Evolutionary conservation across 2,797 vertebrate genomes (phyloP).

Genomic region (Hydrophis major): DNA sequence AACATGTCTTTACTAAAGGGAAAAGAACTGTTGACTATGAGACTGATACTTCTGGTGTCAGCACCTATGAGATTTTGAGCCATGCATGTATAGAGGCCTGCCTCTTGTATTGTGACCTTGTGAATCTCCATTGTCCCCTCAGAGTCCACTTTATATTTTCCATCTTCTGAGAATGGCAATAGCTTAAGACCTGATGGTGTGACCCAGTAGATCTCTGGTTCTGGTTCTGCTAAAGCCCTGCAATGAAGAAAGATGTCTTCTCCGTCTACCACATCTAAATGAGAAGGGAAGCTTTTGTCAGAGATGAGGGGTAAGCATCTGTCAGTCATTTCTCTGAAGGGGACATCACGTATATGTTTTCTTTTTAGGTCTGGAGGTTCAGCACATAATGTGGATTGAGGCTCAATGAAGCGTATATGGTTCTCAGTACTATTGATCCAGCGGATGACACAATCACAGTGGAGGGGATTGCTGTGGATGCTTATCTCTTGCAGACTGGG

Average conservation of each 20-base stretch:
- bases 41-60: slow-evolving; percentile 84
- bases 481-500: slow-evolving; percentile 94
- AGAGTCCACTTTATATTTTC: slow-evolving; percentile 76
- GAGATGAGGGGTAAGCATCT: slow-evolving; percentile 92
- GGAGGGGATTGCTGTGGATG: slow-evolving; percentile 94
- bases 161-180: slow-evolving; percentile 57
- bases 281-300: slow-evolving; percentile 79
- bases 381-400: slow-evolving; percentile 89
- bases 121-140: slow-evolving; percentile 91
- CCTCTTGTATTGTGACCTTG: slow-evolving; percentile 74
- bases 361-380: slow-evolving; percentile 90
- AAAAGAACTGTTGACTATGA: slow-evolving; percentile 75
- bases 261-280: slow-evolving; percentile 72
- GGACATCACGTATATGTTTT: slow-evolving; percentile 84
- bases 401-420: slow-evolving; percentile 91
- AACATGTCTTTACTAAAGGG: slow-evolving; percentile 53
- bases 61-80: slow-evolving; percentile 93
- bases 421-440: slow-evolving; percentile 84
- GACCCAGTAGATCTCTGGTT: slow-evolving; percentile 94
- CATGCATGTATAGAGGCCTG: slow-evolving; percentile 92
- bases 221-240: slow-evolving; percentile 89
- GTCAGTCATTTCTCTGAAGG: slow-evolving; percentile 91
- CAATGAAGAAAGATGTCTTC: slow-evolving; percentile 83
- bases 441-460: slow-evolving; percentile 94
- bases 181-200: slow-evolving; percentile 82